Evolutionary conservation across 64 coral and sea anemone species (phyloP), one percentile per base, ranked within the genome.

Genomic region (Platygyra sinensis): DNA sequence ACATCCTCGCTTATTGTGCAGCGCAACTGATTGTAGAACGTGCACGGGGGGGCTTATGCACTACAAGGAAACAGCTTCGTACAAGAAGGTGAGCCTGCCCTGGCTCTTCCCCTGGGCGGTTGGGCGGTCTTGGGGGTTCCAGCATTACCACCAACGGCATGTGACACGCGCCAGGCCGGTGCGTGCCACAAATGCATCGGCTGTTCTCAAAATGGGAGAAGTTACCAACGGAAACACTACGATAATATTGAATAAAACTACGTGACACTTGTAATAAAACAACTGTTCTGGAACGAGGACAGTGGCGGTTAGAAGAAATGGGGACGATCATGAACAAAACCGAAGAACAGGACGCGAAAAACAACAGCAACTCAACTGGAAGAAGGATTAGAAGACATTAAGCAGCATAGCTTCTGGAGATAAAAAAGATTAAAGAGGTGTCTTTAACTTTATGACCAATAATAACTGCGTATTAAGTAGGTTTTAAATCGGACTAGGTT

Each of bases 41-140:
- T 22, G 97, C 30, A n/a, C n/a, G n/a, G n/a, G n/a, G n/a, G n/a
- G n/a, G n/a, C n/a, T n/a, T 91, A 87, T 55, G 94, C 88, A 5
- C 55, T 99, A 16, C 88, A 95, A 60, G 97, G n/a, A n/a, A 99
- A 78, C 97, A 99, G 72, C 79, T 99, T 30, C 94, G 97, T n/a
- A 79, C 97, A 99, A 54, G 97, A 99, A 91, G 87, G 72, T 55
- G 97, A 99, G 88, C 94, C 97, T 20, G 97, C 97, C 46, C 96
- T 96, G 97, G 67, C 94, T 81, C 91, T 99, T 59, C 97, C 96
- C 73, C 67, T 99, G n/a, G 28, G 81, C 91, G 88, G n/a, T n/a
- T 89, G 91, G 52, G 94, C 88, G 33, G 72, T 99, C 52, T 75
- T 99, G n/a, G n/a, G n/a, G n/a, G 52, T 99, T 96, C 69, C 94